These are phyloP conservation scores for Apostichopus parvimensis DNA, from an alignment of 35 echinoderm and acorn worm species.

Conservation along the genomic window DNA sequence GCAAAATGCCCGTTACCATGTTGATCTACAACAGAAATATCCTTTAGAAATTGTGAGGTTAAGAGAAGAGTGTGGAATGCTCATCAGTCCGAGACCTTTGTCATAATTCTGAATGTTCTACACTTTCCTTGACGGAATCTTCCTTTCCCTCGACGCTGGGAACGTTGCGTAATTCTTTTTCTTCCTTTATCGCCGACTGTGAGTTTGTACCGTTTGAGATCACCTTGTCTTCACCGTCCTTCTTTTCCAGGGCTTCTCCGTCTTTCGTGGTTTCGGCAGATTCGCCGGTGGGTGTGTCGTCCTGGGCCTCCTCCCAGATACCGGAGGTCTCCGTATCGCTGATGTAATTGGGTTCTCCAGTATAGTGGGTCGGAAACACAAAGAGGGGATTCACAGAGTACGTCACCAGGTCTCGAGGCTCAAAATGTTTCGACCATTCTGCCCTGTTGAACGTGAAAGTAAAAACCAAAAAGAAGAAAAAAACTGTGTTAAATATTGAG, in stretches of 20 bases:
- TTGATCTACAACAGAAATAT: background rate
- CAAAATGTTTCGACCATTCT: conserved; percentile 72
- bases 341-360: conserved; percentile 87
- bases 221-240: background rate
- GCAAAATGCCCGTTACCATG: conserved; percentile 27
- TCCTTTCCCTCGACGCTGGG: conserved; percentile 1
- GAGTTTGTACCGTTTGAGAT: conserved; percentile 21
- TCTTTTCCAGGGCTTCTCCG: background rate
- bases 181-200: background rate
- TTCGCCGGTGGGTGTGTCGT: background rate
- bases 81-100: background rate
- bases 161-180: conserved; percentile 2
- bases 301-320: conserved; percentile 74
- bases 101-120: conserved; percentile 32
- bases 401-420: conserved; percentile 75
- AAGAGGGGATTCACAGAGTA: conserved; percentile 90
- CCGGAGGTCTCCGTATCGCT: conserved; percentile 93
- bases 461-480: too few species aligned
- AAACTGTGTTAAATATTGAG: too few species aligned
- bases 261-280: background rate
- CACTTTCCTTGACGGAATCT: background rate
- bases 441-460: conserved; percentile 35
- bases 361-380: conserved; percentile 93
- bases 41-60: background rate
- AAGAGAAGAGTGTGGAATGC: too few species aligned